Percentiles rank a stretch among this genome's conserved stretches.
These are phyloP conservation scores for Helarctos malayanus DNA, from an alignment of 2,797 vertebrate species.

Conservation along the genomic window DNA sequence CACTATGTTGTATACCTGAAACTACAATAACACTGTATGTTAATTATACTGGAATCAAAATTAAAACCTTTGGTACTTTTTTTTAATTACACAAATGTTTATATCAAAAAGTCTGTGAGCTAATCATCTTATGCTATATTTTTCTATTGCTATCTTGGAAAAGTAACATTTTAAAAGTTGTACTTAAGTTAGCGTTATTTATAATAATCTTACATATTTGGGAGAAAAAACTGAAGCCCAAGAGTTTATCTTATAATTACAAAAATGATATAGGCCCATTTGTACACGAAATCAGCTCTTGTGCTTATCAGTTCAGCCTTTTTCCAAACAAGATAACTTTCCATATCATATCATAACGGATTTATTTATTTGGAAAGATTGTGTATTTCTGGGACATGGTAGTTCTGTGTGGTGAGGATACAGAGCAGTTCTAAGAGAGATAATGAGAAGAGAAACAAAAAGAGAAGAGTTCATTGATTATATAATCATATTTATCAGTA, in stretches of 20 bases:
- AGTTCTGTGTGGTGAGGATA: not conserved
- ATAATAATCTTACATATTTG: not conserved
- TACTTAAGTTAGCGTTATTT: not conserved
- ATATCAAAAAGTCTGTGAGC: not conserved
- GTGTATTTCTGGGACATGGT: not conserved
- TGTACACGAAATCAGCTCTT: not conserved
- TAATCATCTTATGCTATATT: not conserved
- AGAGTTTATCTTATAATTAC: not conserved
- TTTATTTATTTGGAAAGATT: not conserved
- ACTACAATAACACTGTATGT: not conserved
- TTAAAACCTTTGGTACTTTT: not conserved
- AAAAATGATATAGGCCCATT: not conserved
- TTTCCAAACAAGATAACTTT: not conserved
- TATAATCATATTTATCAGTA: not conserved
- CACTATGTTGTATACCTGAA: not conserved
- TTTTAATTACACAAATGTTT: not conserved
- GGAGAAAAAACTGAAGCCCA: not conserved
- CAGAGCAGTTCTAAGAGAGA: not conserved
- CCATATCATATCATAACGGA: not conserved
- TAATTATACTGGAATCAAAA: not conserved
- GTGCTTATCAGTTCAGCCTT: not conserved
- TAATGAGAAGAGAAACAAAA: not conserved
- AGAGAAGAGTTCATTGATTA: not conserved
- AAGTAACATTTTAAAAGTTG: not conserved
- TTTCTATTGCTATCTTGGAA: not conserved